These are phyloP conservation scores for Drosophila planitibia DNA, from an alignment of 2,888 invertebrate species.

Conservation along the genomic window DNA sequence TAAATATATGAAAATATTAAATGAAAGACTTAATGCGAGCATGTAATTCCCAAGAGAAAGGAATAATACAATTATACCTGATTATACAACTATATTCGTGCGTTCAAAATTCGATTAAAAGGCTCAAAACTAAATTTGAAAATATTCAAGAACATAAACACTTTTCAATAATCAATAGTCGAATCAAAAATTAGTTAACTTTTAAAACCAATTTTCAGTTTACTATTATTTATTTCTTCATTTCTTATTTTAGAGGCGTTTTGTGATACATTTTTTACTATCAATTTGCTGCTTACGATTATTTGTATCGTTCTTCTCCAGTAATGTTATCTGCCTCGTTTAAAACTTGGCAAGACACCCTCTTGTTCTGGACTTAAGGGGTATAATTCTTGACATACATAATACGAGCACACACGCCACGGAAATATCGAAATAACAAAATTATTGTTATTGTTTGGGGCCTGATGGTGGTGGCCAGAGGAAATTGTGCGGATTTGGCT, in stretches of 20 bases:
- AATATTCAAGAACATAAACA: neutral
- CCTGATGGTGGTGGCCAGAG: constrained; percentile 18
- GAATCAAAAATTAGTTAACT: neutral
- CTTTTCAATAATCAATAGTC: neutral
- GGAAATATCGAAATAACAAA: constrained; percentile 81
- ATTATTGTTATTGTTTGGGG: constrained; percentile 75
- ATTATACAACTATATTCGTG: neutral
- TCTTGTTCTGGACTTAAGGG: neutral
- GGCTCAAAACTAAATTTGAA: neutral
- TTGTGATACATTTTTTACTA: neutral
- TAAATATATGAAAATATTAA: too few relatives aligned
- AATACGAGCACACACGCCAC: constrained; percentile 27
- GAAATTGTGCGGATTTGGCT: constrained; percentile 71
- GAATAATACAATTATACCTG: neutral
- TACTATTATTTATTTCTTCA: neutral
- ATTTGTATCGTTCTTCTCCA: neutral
- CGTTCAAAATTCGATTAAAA: neutral
- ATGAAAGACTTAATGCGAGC: neutral
- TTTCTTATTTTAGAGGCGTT: neutral
- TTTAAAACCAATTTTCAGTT: neutral
- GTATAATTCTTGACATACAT: constrained; percentile 31
- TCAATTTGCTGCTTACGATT: neutral
- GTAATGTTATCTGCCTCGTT: accelerated
- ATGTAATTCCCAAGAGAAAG: neutral
- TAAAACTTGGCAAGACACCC: neutral